phyloP scores from a whole-genome alignment of 2,113 vertebrate genomes.

The Etheostoma cragini region DNA sequence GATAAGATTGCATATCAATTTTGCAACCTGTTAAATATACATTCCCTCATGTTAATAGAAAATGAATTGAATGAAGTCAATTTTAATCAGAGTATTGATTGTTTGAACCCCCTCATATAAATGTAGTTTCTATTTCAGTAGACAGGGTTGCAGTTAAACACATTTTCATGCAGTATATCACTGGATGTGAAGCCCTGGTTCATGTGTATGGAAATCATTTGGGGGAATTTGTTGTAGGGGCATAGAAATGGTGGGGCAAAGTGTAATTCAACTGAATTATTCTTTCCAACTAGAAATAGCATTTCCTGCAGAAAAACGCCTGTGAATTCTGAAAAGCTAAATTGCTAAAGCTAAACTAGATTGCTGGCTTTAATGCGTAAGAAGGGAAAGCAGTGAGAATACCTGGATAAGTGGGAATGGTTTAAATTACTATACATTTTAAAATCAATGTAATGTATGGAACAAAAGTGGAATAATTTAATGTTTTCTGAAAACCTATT shows the following conservation, averaged over 20 bases:
- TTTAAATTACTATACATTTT: no score
- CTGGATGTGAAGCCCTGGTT: not conserved
- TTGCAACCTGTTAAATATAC: no score
- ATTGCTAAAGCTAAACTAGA: no score
- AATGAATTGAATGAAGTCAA: no score
- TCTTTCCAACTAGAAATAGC: not conserved
- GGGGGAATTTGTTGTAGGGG: not conserved
- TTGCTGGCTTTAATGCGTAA: no score
- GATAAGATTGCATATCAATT: not conserved
- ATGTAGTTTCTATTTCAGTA: not conserved
- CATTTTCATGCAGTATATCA: not conserved
- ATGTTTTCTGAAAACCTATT: no score
- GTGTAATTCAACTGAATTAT: not conserved
- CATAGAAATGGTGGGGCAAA: not conserved
- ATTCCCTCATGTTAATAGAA: not conserved
- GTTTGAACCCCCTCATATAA: not conserved
- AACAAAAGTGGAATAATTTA: no score
- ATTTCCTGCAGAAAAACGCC: no score
- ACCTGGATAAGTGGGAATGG: no score
- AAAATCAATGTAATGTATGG: no score
- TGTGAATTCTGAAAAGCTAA: not conserved
- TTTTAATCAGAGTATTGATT: no score
- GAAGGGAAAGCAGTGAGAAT: no score
- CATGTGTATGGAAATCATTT: not conserved
- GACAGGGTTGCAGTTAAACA: not conserved